Evolutionary conservation across 2,113 vertebrate species (phyloP).

Genomic region (Aepyceros melampus): DNA sequence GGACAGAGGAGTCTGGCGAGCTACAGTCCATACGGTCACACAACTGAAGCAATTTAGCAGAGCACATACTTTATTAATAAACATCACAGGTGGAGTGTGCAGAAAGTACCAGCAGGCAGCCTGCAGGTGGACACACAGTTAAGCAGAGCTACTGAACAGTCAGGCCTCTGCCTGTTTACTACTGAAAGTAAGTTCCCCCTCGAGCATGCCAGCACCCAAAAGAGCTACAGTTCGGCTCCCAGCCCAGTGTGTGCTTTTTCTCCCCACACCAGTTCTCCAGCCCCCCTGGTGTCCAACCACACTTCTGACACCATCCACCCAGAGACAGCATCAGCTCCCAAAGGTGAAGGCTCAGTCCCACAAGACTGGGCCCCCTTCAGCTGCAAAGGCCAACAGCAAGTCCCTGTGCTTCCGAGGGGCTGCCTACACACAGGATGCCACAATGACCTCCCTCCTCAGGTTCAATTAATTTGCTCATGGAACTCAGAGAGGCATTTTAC

Average conservation of each 20-base stretch:
- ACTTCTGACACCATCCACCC: not conserved
- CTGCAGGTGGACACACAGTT: not conserved
- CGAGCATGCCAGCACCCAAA: not conserved
- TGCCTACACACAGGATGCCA: not conserved
- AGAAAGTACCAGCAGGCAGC: not conserved
- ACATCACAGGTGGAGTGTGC: not conserved
- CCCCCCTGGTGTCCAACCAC: not conserved
- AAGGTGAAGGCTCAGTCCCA: not conserved
- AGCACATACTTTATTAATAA: not conserved
- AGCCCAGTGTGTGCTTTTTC: not conserved
- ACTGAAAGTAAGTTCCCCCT: not conserved
- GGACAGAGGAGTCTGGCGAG: not conserved
- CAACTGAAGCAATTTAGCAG: not conserved
- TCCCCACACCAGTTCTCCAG: not conserved
- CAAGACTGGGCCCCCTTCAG: not conserved
- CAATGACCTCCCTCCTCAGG: not conserved
- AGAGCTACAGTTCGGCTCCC: not conserved
- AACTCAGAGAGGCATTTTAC: not conserved
- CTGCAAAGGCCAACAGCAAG: not conserved
- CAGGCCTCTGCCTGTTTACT: not conserved
- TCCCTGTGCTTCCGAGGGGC: not conserved
- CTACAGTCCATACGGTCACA: not conserved
- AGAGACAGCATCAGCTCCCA: not conserved
- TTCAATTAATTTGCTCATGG: not conserved
- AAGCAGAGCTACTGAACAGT: not conserved